These are phyloP conservation scores for Maniola hyperantus DNA, from an alignment of 2,888 invertebrate genomes.

Conservation along the genomic window DNA sequence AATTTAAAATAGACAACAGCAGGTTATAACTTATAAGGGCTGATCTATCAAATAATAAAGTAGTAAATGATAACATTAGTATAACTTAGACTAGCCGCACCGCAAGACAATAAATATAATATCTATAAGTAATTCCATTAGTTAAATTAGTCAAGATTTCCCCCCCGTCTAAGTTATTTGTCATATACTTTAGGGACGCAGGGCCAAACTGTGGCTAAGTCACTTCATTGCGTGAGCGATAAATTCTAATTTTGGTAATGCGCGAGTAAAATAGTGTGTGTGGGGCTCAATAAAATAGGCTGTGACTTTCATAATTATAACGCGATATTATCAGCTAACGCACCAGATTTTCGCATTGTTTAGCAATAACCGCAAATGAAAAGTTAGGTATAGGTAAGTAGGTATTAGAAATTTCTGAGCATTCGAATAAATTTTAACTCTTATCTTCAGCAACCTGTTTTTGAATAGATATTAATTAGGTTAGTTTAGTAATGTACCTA, in stretches of 20 bases:
- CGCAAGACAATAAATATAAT: constrained; percentile 13
- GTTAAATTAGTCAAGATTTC: constrained; percentile 78
- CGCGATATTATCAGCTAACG: constrained; percentile 31
- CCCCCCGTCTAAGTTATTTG: constrained; percentile 75
- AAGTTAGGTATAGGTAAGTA: background rate
- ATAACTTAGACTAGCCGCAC: background rate
- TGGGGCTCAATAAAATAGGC: constrained; percentile 40
- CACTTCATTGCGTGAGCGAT: constrained; percentile 71
- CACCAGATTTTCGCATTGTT: constrained; percentile 31
- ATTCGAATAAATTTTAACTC: background rate
- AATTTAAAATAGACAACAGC: too few species aligned
- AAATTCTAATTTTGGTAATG: constrained; percentile 71
- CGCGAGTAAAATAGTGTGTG: constrained; percentile 44
- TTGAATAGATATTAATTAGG: too few species aligned
- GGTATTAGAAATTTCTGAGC: constrained; percentile 4
- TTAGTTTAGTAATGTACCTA: too few species aligned
- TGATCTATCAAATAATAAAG: too few species aligned
- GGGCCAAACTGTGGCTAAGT: constrained; percentile 73
- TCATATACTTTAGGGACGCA: constrained; percentile 70
- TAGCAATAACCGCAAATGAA: constrained; percentile 21
- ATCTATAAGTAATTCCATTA: constrained; percentile 68
- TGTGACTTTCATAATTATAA: constrained; percentile 40
- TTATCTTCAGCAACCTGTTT: too few species aligned
- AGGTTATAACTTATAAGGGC: too few species aligned
- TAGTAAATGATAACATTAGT: too few species aligned